These are phyloP conservation scores for Poecilia picta DNA, from an alignment of 2,797 vertebrate genomes.

Conservation along the genomic window DNA sequence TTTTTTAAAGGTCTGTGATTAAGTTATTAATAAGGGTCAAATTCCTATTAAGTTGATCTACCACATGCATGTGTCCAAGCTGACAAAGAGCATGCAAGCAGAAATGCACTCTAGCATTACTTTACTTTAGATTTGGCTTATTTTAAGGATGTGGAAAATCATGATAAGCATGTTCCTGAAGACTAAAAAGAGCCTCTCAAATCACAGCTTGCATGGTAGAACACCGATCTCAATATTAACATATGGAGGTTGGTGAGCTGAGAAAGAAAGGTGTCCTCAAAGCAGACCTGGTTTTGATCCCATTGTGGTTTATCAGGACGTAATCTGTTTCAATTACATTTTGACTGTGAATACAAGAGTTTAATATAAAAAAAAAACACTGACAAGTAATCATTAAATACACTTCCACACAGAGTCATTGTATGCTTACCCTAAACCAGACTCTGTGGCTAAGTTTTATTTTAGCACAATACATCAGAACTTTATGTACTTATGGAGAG, in stretches of 20 bases:
- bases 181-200: slow-evolving; percentile 26
- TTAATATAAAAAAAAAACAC: slow-evolving; percentile 21
- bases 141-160: slow-evolving; percentile 1
- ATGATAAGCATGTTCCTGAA: slow-evolving; percentile 33
- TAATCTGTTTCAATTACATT: slow-evolving; percentile 54
- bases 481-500: background rate
- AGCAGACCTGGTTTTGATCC: slow-evolving; percentile 27
- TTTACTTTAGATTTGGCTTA: background rate
- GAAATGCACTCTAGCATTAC: background rate
- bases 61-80: background rate
- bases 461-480: background rate
- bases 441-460: background rate
- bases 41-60: background rate
- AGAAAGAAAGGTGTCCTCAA: slow-evolving; percentile 14
- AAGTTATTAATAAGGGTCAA: background rate
- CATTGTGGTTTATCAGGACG: slow-evolving; percentile 11
- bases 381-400: slow-evolving; percentile 43
- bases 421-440: background rate
- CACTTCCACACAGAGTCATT: slow-evolving; percentile 1
- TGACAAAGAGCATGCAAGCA: background rate
- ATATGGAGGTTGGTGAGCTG: slow-evolving; percentile 30
- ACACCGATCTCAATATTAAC: slow-evolving; percentile 38
- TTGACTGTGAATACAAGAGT: slow-evolving; percentile 21
- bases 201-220: slow-evolving; percentile 33
- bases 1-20: background rate